Evolutionary conservation across 1,140 invertebrate genomes (phyloP), one percentile per base, ranked within the genome.

Genomic region (Nasonia vitripennis): DNA sequence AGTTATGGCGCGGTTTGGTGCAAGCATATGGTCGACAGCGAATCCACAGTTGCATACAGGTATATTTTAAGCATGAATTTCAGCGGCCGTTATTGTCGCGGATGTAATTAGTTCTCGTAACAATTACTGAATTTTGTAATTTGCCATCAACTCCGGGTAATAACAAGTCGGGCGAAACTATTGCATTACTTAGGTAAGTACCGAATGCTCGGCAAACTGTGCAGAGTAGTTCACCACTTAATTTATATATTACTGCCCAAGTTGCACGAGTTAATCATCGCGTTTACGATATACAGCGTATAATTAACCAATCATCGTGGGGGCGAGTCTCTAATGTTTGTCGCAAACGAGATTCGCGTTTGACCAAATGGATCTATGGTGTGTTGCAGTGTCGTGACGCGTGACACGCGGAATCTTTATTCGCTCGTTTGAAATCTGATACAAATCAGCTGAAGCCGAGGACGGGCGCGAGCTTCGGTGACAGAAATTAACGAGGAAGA

Each of bases 401-500:
- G 4, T n/a, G 55, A 62, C 27, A 27, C 20, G 20, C 0, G 14
- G 14, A 51, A 17, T 17, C 48, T 51, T n/a, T 37, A 37, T 20
- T 20, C 55, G 17, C 14, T 51, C 12, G 14, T 51, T 51, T 6
- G n/a, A 51, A 45, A 12, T 23, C 5, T 70, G 71, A 82, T 82
- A 82, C 71, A 75, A 82, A 75, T 75, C 73, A 17, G 68, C 27
- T 2, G 17, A 68, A 79, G 31, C 23, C 41, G 0, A 7, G n/a
- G 5, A 6, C 34, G 34, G 34, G 34, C 31, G 2, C 23, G 71
- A 82, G 27, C 71, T 83, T 27, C 81, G 81, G 51, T 78, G 80
- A 85, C 77, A 68, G 81, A 78, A 87, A 84, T 78, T 84, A 81
- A 84, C 78, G 79, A 55, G 70, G 81, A 71, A 83, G 77, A 73